Conservation (phyloP, 2,888 invertebrate genomes). For the Epistrophe grossulariae region DNA sequence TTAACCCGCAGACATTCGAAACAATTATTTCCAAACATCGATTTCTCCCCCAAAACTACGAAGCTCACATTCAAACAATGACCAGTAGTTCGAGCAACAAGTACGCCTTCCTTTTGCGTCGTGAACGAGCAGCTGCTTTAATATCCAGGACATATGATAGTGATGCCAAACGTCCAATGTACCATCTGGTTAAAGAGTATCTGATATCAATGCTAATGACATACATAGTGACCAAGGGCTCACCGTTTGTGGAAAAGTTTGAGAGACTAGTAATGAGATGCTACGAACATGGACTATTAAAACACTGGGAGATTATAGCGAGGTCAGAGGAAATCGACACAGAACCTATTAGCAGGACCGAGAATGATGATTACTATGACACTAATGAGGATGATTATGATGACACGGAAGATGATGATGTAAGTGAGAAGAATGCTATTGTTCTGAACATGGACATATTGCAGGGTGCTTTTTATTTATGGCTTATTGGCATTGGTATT, state of each 20-base stretch:
- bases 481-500: constrained; percentile 79
- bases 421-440: constrained; percentile 76
- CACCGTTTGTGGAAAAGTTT: constrained; percentile 80
- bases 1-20: constrained; percentile 74
- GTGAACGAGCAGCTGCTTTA: constrained; percentile 79
- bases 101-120: constrained; percentile 78
- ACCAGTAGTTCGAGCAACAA: constrained; percentile 43
- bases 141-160: constrained; percentile 79
- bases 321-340: constrained; percentile 49
- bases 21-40: constrained; percentile 60
- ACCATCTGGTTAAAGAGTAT: constrained; percentile 81
- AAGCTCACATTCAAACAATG: constrained; percentile 62
- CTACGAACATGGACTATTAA: constrained; percentile 79
- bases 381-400: constrained; percentile 78
- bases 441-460: constrained; percentile 80
- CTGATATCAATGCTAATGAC: constrained; percentile 79
- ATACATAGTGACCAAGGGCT: constrained; percentile 79
- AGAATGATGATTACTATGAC: constrained; percentile 20
- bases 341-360: neutral
- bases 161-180: constrained; percentile 78
- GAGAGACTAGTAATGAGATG: constrained; percentile 78
- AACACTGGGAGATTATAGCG: constrained; percentile 79
- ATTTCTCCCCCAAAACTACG: constrained; percentile 70
- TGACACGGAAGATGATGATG: constrained; percentile 61
- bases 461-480: constrained; percentile 82